Conservation (phyloP, 2,113 vertebrate genomes). For the Empidonax traillii region DNA sequence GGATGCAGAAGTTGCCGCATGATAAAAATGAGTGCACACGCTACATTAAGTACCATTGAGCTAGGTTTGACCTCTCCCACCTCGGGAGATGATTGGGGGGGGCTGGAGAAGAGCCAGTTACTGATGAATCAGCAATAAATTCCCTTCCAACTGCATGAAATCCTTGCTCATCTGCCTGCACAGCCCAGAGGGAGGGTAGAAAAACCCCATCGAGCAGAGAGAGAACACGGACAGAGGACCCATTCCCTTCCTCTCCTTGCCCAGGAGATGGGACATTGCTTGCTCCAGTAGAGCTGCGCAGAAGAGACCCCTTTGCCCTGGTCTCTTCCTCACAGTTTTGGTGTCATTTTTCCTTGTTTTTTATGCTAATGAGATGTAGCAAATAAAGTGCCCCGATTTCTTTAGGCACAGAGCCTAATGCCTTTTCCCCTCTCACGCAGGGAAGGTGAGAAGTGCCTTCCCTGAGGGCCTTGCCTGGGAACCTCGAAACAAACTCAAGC, state of each 20-base stretch:
- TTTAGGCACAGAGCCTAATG: background rate
- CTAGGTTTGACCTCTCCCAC: background rate
- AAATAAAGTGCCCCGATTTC: background rate
- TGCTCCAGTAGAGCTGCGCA: background rate
- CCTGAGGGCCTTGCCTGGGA: background rate
- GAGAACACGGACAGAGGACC: background rate
- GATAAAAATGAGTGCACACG: background rate
- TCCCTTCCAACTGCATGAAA: background rate
- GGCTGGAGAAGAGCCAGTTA: background rate
- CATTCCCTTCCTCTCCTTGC: background rate
- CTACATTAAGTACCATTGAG: background rate
- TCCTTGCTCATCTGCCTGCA: background rate
- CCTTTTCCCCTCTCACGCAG: background rate
- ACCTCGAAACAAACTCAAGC: background rate
- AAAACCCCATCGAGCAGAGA: fast-evolving
- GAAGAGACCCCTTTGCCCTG: background rate
- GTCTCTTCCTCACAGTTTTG: background rate
- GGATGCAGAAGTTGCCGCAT: background rate
- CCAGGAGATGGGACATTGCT: background rate
- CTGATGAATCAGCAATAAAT: background rate
- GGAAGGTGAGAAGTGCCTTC: background rate
- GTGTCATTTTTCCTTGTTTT: background rate
- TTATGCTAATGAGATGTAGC: background rate
- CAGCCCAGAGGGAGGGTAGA: fast-evolving
- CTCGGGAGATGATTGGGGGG: background rate